A percentile compares a stretch with the other conserved stretches of the same genome.
phyloP scores from a whole-genome alignment of 2,888 invertebrate genomes.

The Metopia argyrocephala region DNA sequence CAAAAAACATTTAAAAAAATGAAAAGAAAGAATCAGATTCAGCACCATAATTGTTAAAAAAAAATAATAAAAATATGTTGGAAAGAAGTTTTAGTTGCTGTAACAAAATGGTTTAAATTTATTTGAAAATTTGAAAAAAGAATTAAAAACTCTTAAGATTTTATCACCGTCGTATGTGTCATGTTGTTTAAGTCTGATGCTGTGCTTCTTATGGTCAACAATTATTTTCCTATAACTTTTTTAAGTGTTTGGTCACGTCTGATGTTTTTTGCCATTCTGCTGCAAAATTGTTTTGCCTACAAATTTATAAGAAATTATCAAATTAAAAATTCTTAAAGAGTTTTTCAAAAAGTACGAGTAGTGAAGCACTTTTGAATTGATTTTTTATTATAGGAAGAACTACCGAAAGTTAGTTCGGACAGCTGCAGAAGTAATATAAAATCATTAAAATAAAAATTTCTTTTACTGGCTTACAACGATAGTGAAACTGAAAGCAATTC shows the following conservation, averaged over 20 bases:
- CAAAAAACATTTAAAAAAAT: constrained; percentile 7
- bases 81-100: constrained; percentile 18
- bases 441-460: no score
- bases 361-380: no score
- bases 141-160: constrained; percentile 8
- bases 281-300: no score
- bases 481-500: no score
- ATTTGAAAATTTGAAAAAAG: background rate
- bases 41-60: constrained; percentile 44
- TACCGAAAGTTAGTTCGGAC: no score
- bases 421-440: no score
- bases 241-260: constrained; percentile 6
- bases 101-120: background rate
- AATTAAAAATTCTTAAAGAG: background rate
- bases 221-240: constrained; percentile 36
- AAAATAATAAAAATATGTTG: background rate
- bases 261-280: constrained; percentile 21
- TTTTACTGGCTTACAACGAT: no score
- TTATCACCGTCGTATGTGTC: constrained; percentile 39
- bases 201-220: constrained; percentile 57
- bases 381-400: no score
- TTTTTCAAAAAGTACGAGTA: background rate
- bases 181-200: constrained; percentile 33
- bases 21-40: constrained; percentile 39
- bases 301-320: background rate